Evolutionary conservation across 2,888 invertebrate species (phyloP).

Genomic region (Meteorus cinctellus): DNA sequence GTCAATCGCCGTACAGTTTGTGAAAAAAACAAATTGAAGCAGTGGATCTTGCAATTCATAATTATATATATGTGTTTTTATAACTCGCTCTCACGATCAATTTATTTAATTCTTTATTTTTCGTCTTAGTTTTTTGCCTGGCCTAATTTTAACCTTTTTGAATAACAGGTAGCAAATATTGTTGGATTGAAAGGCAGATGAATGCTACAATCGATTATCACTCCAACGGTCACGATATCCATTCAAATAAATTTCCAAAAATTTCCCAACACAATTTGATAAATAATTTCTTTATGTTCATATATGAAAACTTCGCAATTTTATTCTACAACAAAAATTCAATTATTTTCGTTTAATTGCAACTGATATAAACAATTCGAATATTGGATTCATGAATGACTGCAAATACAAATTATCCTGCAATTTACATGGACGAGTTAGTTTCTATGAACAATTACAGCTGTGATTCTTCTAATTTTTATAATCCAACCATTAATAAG

Average conservation of each 20-base stretch:
- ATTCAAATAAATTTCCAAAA: too few relatives aligned
- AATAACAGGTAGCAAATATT: not conserved
- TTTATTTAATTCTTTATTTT: not conserved
- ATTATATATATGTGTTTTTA: not conserved
- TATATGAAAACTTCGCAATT: too few relatives aligned
- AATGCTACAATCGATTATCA: not conserved
- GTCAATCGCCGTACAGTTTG: slow-evolving; percentile 27
- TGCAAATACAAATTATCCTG: not conserved
- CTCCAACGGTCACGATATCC: too few relatives aligned
- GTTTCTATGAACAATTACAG: not conserved
- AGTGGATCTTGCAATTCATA: slow-evolving; percentile 1
- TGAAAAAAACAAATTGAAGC: not conserved
- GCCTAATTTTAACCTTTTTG: not conserved
- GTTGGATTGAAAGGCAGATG: not conserved
- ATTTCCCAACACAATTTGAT: too few relatives aligned
- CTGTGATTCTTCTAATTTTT: slow-evolving; percentile 56
- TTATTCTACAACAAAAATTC: too few relatives aligned
- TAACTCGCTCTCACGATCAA: not conserved
- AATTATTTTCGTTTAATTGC: too few relatives aligned
- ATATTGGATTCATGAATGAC: not conserved
- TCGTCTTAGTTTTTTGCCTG: not conserved
- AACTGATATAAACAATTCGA: too few relatives aligned
- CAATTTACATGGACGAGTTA: not conserved
- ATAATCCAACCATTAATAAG: slow-evolving; percentile 60
- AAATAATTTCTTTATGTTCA: too few relatives aligned